Percentiles rank a stretch among this genome's conserved stretches.
These are phyloP conservation scores for Ellobium chinense DNA, from an alignment of 2,888 invertebrate species.

Conservation along the genomic window DNA sequence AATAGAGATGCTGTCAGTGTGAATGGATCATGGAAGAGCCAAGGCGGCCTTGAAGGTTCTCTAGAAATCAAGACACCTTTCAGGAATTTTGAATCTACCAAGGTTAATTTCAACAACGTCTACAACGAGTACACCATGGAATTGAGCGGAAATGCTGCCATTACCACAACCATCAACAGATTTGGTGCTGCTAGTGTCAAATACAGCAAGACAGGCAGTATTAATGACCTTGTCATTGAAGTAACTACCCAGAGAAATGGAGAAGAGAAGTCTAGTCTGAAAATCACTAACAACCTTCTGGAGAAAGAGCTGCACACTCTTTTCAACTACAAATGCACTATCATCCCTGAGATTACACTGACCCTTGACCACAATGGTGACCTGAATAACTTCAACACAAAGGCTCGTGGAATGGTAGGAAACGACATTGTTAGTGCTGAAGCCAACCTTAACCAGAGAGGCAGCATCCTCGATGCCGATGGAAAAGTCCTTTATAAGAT, in stretches of 20 bases:
- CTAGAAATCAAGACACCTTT: constrained; percentile 32
- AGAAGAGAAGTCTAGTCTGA: background rate
- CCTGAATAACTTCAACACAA: background rate
- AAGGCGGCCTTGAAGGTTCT: constrained; percentile 5
- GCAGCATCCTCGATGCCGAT: background rate
- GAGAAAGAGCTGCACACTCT: background rate
- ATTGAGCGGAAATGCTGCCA: background rate
- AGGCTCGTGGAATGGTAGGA: background rate
- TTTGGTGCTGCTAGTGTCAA: background rate
- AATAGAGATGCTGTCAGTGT: background rate
- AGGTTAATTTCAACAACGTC: background rate
- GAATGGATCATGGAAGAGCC: background rate
- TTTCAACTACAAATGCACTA: background rate
- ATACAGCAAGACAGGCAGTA: constrained; percentile 9
- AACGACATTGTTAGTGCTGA: background rate
- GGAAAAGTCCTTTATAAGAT: constrained; percentile 11
- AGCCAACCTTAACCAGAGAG: background rate
- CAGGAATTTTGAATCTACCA: constrained; percentile 4
- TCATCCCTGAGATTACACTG: background rate
- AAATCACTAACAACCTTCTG: constrained; percentile 9
- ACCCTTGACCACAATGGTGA: constrained; percentile 13
- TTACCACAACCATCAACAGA: background rate
- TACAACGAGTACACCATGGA: background rate
- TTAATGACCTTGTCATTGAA: constrained; percentile 4
- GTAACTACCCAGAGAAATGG: background rate